Base-by-base conservation (phyloP, 2,797 vertebrate genomes). In the Chromis chromis region DNA sequence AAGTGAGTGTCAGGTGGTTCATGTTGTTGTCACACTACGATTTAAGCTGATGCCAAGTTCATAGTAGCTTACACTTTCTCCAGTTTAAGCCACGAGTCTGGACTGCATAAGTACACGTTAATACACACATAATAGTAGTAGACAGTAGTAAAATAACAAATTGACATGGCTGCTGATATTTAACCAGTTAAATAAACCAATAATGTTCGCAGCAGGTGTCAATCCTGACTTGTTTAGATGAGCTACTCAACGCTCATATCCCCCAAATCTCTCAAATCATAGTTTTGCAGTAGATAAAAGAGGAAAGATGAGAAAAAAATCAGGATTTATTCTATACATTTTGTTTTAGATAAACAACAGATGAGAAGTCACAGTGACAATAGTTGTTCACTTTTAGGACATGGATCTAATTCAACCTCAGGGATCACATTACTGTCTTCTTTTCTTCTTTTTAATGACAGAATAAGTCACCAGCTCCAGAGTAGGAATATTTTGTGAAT, bases 1-100 rank as follows among this genome's bases (percentile, higher is more conserved):
- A 99, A 96, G 98, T 98, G 86, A 96, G 96, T 96, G n/a, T 24
- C 19, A 27, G 71, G 0, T 6, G 21, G 11, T 22, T 49, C 16
- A 31, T 33, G 33, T 14, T 58, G 59, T 76, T 80, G 17, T 63
- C 46, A 25, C 12, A 48, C 33, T 36, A 36, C 11, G 10, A 36
- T 28, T 19, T 42, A 22, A 0, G 2, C 40, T 42, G 2, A n/a
- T 46, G 44, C 7, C 8, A 8, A n/a, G 7, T 46, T 8, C 17
- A 9, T 46, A n/a, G 25, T 28, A 27, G 40, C 39, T 42, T 49
- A 31, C 10, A 11, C 0, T 36, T 36, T 2, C 33, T 36, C 11
- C 3, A 59, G 40, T 5, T 42, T 42, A 42, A 42, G 16, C 40
- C 40, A 16, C 9, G 39, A 31, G 11, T 14, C 13, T 19, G 13